Percentiles rank a stretch among this genome's conserved stretches.
Evolutionary conservation across 1,140 invertebrate genomes (phyloP).

Genomic region (Papilio xuthus): DNA sequence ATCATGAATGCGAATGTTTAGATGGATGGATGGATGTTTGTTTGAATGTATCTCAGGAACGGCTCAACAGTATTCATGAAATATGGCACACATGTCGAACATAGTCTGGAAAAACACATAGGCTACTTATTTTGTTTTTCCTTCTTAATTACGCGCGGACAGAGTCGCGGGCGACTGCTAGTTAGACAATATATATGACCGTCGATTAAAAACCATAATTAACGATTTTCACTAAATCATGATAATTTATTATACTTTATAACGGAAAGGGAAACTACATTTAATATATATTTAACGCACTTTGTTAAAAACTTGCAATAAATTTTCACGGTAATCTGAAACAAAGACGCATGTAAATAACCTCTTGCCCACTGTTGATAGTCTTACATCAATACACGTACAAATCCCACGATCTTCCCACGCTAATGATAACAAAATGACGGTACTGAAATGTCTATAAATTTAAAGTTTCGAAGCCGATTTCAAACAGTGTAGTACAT

Average conservation of each 20-base stretch:
- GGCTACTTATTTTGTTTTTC: background rate
- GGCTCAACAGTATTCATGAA: background rate
- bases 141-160: too few species aligned
- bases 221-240: background rate
- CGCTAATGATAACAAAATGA: conserved; percentile 11
- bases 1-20: too few species aligned
- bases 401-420: background rate
- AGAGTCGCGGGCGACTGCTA: too few species aligned
- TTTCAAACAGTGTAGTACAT: background rate
- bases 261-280: background rate
- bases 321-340: background rate
- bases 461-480: background rate
- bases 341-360: conserved; percentile 7
- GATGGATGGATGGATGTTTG: too few species aligned
- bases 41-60: too few species aligned
- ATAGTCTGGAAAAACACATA: background rate
- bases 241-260: background rate
- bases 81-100: background rate
- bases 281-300: background rate
- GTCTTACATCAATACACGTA: background rate
- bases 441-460: background rate
- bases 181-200: too few species aligned
- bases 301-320: background rate
- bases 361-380: background rate
- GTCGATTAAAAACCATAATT: too few species aligned